Base-by-base conservation (phyloP, 2,888 invertebrate genomes). In the Labia minor region DNA sequence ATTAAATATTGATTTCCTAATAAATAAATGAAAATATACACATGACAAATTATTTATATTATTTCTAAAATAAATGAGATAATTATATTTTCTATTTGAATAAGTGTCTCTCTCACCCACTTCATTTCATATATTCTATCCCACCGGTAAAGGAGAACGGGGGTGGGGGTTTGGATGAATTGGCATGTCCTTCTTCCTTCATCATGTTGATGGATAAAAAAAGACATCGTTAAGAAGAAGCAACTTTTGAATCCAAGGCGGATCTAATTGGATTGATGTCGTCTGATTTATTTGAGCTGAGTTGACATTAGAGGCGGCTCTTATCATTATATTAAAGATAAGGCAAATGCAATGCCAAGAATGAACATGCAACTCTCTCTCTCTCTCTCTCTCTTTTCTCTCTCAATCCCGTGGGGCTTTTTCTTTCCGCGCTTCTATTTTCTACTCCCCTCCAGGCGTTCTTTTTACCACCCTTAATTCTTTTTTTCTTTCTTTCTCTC, bases 251-350 rank as follows among this genome's bases (percentile, higher is more conserved):
- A 16, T 49, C 16, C 26, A 26, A 8, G 49, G 49, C n/a, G 16
- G 14, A 3, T 14, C 49, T 49, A 49, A 49, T 49, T 49, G 49
- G 49, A 49, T 49, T 49, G 49, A 49, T 49, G 49, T 49, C 14
- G 49, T n/a, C n/a, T 49, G 49, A 11, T 49, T 11, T 49, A 49
- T 49, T 49, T 14, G 16, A 49, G 16, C 49, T 16, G 49, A 49
- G 49, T n/a, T 11, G 49, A 49, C 49, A 49, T 49, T 49, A 49
- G 49, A 16, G 16, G 49, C 49, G 14, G 49, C 16, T 49, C 49
- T 49, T 49, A 49, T 49, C 49, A 49, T 49, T 49, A 49, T 49
- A 11, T 11, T 49, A 49, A n/a, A 49, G 49, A 49, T 49, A 49
- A 49, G 16, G 49, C 49, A 49, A n/a, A 49, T 49, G 49, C 49